Conservation (phyloP, 2,797 vertebrate genomes). For the Amniataba percoides region DNA sequence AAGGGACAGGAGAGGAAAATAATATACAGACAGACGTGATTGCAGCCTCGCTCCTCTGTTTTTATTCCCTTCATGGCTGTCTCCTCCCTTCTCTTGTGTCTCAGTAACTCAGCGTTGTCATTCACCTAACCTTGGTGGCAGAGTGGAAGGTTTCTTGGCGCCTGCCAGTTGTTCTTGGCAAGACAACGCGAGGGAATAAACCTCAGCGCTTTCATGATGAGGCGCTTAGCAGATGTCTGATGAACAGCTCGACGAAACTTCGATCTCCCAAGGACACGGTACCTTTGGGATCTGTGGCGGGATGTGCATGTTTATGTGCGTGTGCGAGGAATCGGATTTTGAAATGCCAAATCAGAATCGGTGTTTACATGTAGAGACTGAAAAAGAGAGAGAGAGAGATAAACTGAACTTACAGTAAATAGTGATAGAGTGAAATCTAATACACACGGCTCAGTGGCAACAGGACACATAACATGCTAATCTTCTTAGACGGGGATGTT, state of each 20-base stretch:
- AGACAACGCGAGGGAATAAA: constrained; percentile 70
- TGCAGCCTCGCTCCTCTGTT: constrained; percentile 34
- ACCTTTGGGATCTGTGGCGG: constrained; percentile 56
- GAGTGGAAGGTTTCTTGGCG: constrained; percentile 79
- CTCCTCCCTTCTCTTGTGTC: constrained; percentile 57
- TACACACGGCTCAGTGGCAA: background rate
- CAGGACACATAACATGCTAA: background rate
- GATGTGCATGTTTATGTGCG: constrained; percentile 52
- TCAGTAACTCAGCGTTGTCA: constrained; percentile 75
- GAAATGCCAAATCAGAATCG: constrained; percentile 36
- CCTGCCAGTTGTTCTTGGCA: constrained; percentile 82
- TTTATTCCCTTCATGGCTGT: constrained; percentile 40
- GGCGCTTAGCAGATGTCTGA: constrained; percentile 81
- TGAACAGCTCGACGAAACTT: constrained; percentile 72
- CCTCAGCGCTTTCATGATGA: constrained; percentile 78
- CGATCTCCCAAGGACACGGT: constrained; percentile 74
- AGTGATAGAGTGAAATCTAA: background rate
- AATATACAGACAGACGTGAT: constrained; percentile 37
- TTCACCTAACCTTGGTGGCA: constrained; percentile 82
- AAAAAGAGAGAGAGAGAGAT: background rate
- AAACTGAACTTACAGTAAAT: background rate
- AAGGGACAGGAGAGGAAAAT: background rate
- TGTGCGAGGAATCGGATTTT: constrained; percentile 36
- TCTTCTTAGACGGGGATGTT: background rate
- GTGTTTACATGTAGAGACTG: constrained; percentile 26